A percentile compares a stretch with the other conserved stretches of the same genome.
phyloP scores from a whole-genome alignment of 2,113 vertebrate species.

The Cairina moschata region DNA sequence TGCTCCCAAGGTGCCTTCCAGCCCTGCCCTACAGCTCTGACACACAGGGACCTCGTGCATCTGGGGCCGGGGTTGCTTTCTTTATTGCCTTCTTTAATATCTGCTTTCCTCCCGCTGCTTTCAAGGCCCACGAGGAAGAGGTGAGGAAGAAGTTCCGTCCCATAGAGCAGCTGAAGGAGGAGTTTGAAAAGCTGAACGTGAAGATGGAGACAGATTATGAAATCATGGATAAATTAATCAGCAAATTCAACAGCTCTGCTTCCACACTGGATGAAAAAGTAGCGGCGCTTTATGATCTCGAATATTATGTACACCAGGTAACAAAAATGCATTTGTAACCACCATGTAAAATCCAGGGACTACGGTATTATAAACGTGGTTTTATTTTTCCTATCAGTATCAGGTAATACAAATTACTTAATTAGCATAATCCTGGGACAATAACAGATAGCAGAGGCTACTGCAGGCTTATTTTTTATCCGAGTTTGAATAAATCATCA shows the following conservation, averaged over 20 bases:
- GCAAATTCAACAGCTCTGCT: slow-evolving; percentile 84
- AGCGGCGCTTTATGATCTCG: slow-evolving; percentile 87
- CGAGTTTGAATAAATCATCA: neutral
- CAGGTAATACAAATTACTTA: slow-evolving; percentile 61
- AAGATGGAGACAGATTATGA: slow-evolving; percentile 91
- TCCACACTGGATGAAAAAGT: slow-evolving; percentile 84
- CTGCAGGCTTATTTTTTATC: slow-evolving; percentile 25
- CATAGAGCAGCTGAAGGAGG: slow-evolving; percentile 88
- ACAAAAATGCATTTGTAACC: slow-evolving; percentile 20
- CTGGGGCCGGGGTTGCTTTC: neutral
- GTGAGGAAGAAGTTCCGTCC: slow-evolving; percentile 79
- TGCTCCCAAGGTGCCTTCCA: neutral
- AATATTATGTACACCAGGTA: slow-evolving; percentile 98
- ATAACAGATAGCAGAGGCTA: slow-evolving; percentile 42
- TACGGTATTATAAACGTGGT: neutral
- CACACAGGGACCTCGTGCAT: neutral
- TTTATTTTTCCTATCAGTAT: slow-evolving; percentile 55
- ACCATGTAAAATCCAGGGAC: slow-evolving; percentile 7
- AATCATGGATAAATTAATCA: slow-evolving; percentile 88
- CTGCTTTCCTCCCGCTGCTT: slow-evolving; percentile 4
- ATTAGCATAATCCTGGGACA: slow-evolving; percentile 62
- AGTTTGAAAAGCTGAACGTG: slow-evolving; percentile 88
- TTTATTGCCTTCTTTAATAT: neutral
- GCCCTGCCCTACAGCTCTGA: neutral
- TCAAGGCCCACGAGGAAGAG: slow-evolving; percentile 66